Evolutionary conservation across 2,797 vertebrate genomes (phyloP).

Genomic region (Tamandua tetradactyla): DNA sequence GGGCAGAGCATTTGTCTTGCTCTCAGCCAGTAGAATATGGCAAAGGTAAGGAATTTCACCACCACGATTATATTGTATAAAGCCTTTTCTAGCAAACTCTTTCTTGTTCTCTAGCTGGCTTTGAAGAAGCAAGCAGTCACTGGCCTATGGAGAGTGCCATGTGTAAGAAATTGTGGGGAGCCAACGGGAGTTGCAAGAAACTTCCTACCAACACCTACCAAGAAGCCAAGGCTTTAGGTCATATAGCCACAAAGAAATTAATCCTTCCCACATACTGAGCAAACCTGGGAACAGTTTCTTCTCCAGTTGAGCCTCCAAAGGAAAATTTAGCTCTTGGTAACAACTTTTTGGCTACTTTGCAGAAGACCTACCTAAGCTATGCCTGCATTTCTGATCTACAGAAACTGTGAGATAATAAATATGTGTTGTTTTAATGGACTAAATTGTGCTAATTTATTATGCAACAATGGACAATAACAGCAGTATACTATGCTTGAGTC

Average conservation of each 20-base stretch:
- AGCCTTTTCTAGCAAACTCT: no score
- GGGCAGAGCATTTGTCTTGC: not conserved
- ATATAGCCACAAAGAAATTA: not conserved
- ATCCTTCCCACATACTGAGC: not conserved
- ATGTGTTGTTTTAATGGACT: not conserved
- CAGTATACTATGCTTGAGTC: not conserved
- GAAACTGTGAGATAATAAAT: not conserved
- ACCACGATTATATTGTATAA: not conserved
- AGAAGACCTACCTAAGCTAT: not conserved
- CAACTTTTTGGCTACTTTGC: not conserved
- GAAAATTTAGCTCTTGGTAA: not conserved
- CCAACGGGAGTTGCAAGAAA: not conserved
- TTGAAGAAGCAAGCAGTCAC: not conserved
- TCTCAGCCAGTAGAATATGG: not conserved
- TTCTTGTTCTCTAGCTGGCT: not conserved
- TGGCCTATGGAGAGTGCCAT: not conserved
- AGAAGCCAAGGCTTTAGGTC: not conserved
- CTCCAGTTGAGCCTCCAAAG: not conserved
- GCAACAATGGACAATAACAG: not conserved
- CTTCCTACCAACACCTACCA: not conserved
- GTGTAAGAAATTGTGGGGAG: not conserved
- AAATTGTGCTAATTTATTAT: constrained; percentile 14
- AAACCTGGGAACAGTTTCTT: not conserved
- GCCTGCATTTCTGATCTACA: not conserved
- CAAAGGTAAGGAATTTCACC: not conserved